These are phyloP conservation scores for Etheostoma perlongum DNA, from an alignment of 2,797 vertebrate species.

Conservation along the genomic window DNA sequence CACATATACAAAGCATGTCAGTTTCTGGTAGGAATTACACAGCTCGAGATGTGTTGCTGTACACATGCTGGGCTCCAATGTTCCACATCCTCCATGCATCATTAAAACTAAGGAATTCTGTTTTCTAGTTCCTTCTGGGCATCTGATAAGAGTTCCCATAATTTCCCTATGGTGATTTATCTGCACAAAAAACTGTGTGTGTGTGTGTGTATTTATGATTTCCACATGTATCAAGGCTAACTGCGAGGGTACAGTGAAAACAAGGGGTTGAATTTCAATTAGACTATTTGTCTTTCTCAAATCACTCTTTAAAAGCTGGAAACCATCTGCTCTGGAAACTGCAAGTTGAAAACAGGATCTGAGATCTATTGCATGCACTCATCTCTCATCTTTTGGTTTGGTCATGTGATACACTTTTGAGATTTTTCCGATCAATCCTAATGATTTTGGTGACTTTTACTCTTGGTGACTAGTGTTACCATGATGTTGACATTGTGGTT, in stretches of 20 bases:
- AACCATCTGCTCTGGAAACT: slow-evolving; percentile 36
- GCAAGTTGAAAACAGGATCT: slow-evolving; percentile 20
- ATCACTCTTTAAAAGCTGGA: slow-evolving; percentile 37
- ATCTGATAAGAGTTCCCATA: slow-evolving; percentile 64
- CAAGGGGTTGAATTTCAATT: slow-evolving; percentile 56
- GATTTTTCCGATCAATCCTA: no score
- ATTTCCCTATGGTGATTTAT: slow-evolving; percentile 37
- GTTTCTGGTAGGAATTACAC: slow-evolving; percentile 71
- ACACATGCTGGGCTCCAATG: slow-evolving; percentile 50
- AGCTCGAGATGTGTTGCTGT: slow-evolving; percentile 51
- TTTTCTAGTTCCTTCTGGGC: slow-evolving; percentile 58
- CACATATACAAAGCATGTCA: slow-evolving; percentile 62
- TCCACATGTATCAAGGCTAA: slow-evolving; percentile 30
- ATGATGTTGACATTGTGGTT: background rate
- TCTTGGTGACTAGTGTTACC: background rate
- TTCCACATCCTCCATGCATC: slow-evolving; percentile 70
- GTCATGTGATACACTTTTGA: slow-evolving; percentile 1
- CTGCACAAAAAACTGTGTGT: slow-evolving; percentile 26
- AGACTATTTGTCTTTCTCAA: slow-evolving; percentile 24
- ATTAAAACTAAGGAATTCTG: slow-evolving; percentile 73
- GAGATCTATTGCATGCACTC: slow-evolving; percentile 1
- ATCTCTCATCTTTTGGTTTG: background rate
- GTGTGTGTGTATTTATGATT: slow-evolving; percentile 36
- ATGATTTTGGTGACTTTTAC: background rate
- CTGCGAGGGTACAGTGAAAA: slow-evolving; percentile 37